Base-by-base conservation (phyloP, 2,113 vertebrate genomes). In the Telmatochromis sp. region DNA sequence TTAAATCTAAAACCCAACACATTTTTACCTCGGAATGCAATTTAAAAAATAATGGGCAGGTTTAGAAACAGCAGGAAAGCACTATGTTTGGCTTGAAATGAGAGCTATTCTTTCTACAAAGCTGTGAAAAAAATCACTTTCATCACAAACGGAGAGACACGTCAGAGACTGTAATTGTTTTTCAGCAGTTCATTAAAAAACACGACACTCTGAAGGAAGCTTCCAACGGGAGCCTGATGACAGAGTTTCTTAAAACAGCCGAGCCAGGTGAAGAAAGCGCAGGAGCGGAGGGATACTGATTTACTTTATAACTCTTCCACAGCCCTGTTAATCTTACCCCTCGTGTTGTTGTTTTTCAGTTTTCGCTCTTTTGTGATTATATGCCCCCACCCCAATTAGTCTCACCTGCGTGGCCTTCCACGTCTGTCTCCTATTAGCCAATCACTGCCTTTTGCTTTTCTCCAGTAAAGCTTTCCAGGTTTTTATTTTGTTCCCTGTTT, bases 221-320 rank as follows among this genome's bases (percentile, higher is more conserved):
- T 31, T 75, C 68, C 68, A 47, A 17, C 6, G 3, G 68, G 9
- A 47, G 40, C 21, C 14, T 42, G 23, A 47, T 28, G 68, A 75
- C 40, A 75, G 40, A 47, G 8, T 47, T 28, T 75, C 23, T 0
- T 31, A 75, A 75, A 50, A 15, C 23, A 75, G 71, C 71, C 1
- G 1, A 50, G 23, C 23, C 15, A 47, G 14, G 1, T 50, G 42
- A 75, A 7, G 42, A 31, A 0, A 5, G 40, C 13, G 0, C 14
- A 47, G 21, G 21, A 47, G 14, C 68, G 5, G 35, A 42, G 65
- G 37, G 13, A 73, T 7, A 15, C 37, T 45, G 5, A 6, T 73
- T 73, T 73, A 73, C 5, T 42, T 42, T 14, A 23, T 2, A 42
- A 71, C 37, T 23, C 65, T 71, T 15, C 21, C 65, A 71, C 37